phyloP scores from a whole-genome alignment of 2,888 invertebrate genomes.

The Blera fallax region DNA sequence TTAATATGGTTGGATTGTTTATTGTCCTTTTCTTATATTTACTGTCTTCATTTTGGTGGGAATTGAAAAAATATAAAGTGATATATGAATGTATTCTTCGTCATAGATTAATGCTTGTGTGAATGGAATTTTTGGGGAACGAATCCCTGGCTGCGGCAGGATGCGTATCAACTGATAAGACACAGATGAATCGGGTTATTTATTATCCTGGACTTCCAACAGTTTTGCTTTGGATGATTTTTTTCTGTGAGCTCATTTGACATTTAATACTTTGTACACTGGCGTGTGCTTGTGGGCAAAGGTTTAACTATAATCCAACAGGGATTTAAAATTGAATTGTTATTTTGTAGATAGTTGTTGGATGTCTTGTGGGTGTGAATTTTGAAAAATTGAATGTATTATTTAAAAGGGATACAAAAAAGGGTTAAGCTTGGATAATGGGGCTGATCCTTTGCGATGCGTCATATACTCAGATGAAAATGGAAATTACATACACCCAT shows the following conservation, averaged over 20 bases:
- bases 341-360: background rate
- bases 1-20: conserved; percentile 16
- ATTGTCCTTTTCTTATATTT: conserved; percentile 10
- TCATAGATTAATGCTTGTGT: conserved; percentile 36
- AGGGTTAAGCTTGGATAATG: background rate
- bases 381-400: conserved; percentile 43
- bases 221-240: background rate
- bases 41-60: background rate
- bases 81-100: conserved; percentile 33
- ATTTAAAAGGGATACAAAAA: background rate
- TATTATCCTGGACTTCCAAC: conserved; percentile 22
- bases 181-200: conserved; percentile 57
- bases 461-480: background rate
- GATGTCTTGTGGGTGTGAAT: background rate
- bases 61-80: background rate
- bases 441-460: background rate
- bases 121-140: conserved; percentile 4
- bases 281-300: background rate
- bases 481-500: background rate
- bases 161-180: conserved; percentile 48
- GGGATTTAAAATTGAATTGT: conserved; percentile 23
- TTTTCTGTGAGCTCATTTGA: conserved; percentile 5
- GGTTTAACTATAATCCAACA: conserved; percentile 3
- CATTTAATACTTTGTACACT: conserved; percentile 4
- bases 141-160: conserved; percentile 9